These are phyloP conservation scores for Panagrolaimus sp. DNA, from an alignment of 1,140 invertebrate species.

Conservation along the genomic window DNA sequence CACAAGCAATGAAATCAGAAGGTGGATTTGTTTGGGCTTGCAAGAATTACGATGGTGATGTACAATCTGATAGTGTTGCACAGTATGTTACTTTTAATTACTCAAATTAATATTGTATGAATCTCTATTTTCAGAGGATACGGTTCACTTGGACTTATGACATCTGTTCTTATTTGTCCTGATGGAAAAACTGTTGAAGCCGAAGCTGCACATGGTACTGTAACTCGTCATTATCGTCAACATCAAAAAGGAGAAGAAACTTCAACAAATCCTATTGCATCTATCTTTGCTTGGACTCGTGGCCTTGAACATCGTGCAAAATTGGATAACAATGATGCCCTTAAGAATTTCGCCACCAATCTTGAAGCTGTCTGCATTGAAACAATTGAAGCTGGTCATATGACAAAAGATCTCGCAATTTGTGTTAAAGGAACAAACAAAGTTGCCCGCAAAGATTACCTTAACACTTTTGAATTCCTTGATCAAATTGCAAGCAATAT, in stretches of 20 bases:
- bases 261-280: constrained; percentile 66
- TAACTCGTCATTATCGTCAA: constrained; percentile 85
- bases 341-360: constrained; percentile 63
- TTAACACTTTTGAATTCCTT: constrained; percentile 11
- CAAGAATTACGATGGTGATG: constrained; percentile 99
- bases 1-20: constrained; percentile 92
- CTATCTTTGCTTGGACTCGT: constrained; percentile 93
- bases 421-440: constrained; percentile 77
- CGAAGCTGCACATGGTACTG: constrained; percentile 94
- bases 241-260: constrained; percentile 68
- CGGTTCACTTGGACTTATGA: constrained; percentile 87
- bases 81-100: constrained; percentile 63
- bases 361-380: constrained; percentile 84
- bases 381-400: constrained; percentile 84
- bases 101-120: neutral
- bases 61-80: constrained; percentile 92
- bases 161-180: constrained; percentile 84
- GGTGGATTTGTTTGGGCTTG: constrained; percentile 98
- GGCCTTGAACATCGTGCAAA: constrained; percentile 86
- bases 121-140: constrained; percentile 61
- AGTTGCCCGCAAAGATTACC: neutral
- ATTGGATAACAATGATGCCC: constrained; percentile 73
- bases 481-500: constrained; percentile 18
- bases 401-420: constrained; percentile 99
- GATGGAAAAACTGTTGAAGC: constrained; percentile 94